A percentile compares a stretch with the other conserved stretches of the same genome.
Evolutionary conservation across 2,797 vertebrate genomes (phyloP).

Genomic region (Parauchenoglanis punctatus): DNA sequence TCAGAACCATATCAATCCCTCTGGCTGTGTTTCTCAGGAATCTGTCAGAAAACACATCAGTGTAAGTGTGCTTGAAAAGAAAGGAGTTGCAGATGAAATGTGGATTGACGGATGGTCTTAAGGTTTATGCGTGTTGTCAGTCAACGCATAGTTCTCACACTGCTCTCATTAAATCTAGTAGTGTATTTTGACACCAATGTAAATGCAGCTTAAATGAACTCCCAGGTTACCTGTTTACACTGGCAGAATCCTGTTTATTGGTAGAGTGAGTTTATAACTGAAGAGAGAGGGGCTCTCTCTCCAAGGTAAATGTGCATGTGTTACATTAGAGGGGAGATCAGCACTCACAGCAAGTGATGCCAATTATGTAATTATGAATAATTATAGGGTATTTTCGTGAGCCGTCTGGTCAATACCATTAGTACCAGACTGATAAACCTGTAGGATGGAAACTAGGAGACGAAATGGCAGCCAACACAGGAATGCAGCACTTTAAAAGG

Average conservation of each 20-base stretch:
- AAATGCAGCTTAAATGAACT: slow-evolving; percentile 1
- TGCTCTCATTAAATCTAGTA: neutral
- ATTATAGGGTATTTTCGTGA: neutral
- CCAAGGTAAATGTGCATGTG: neutral
- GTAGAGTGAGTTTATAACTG: neutral
- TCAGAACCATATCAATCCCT: neutral
- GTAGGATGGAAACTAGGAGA: neutral
- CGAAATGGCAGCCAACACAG: neutral
- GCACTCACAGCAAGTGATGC: neutral
- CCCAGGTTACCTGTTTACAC: neutral
- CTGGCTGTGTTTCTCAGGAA: too few relatives aligned
- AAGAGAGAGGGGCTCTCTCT: neutral
- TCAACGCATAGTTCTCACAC: neutral
- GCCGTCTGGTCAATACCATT: neutral
- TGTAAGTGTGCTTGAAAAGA: neutral
- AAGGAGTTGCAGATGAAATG: neutral
- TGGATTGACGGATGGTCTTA: neutral
- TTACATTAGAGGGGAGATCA: neutral
- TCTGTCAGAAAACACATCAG: neutral
- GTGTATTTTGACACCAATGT: neutral
- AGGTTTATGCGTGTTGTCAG: neutral
- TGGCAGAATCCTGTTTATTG: neutral
- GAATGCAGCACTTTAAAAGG: neutral
- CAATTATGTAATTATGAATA: slow-evolving; percentile 18
- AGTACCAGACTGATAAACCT: neutral